These are phyloP conservation scores for Pocillopora meandrina DNA, from an alignment of 92 coral and sea anemone genomes.

Conservation along the genomic window DNA sequence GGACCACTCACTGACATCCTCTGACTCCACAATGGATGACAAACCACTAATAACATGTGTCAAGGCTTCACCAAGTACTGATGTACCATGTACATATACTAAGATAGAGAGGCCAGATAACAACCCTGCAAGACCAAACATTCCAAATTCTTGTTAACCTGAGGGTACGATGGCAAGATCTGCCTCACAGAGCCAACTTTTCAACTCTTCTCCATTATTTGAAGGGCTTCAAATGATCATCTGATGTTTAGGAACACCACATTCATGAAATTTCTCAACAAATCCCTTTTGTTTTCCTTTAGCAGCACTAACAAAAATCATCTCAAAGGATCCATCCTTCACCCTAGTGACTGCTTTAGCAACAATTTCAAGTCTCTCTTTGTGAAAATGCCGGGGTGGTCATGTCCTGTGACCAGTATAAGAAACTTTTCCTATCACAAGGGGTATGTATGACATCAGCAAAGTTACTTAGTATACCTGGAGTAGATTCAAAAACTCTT, in stretches of 20 bases:
- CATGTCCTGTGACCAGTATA: background rate
- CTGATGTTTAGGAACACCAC: slow-evolving; percentile 2
- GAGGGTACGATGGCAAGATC: background rate
- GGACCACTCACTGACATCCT: background rate
- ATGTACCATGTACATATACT: background rate
- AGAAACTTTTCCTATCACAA: background rate
- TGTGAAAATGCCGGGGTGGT: background rate
- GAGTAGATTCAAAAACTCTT: background rate
- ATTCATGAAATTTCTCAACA: background rate
- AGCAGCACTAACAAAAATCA: background rate
- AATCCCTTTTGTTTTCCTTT: background rate
- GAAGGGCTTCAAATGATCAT: background rate
- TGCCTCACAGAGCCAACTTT: background rate
- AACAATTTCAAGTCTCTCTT: slow-evolving; percentile 9
- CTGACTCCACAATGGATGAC: slow-evolving; percentile 9
- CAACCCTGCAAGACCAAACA: background rate
- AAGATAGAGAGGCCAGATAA: slow-evolving; percentile 2
- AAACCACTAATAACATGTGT: background rate
- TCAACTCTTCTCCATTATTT: background rate
- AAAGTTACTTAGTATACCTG: background rate
- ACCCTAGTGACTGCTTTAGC: background rate
- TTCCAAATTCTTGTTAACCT: background rate
- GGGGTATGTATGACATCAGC: background rate
- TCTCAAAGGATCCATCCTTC: background rate
- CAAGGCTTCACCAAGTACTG: slow-evolving; percentile 5